phyloP scores from a whole-genome alignment of 2,797 vertebrate species.

The Rhynchonycteris naso region DNA sequence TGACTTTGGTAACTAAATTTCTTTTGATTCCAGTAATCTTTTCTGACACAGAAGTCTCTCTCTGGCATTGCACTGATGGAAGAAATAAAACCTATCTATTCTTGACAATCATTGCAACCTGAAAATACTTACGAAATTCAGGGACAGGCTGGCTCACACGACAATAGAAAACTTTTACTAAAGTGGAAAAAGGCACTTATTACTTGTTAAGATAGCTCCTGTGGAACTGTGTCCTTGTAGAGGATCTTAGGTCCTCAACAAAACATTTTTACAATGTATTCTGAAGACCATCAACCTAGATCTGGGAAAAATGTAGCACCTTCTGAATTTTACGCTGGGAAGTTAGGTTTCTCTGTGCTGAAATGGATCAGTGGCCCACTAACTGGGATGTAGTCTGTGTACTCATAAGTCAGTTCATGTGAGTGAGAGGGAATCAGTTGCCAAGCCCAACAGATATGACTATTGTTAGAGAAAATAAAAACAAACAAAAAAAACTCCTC shows the following conservation, averaged over 20 bases:
- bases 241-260: not conserved
- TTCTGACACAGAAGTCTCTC: not conserved
- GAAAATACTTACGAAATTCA: not conserved
- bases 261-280: not conserved
- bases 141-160: not conserved
- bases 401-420: not conserved
- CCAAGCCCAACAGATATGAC: too few species aligned
- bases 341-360: not conserved
- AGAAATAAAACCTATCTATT: not conserved
- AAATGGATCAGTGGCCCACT: not conserved
- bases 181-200: not conserved
- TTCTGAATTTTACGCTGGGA: not conserved
- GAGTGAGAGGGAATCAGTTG: too few species aligned
- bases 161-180: not conserved
- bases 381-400: not conserved
- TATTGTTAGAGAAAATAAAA: not conserved
- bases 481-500: not conserved
- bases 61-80: not conserved
- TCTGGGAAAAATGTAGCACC: not conserved
- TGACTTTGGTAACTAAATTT: not conserved
- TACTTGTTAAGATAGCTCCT: not conserved
- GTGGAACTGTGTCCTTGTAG: not conserved
- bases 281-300: not conserved
- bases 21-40: not conserved
- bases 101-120: not conserved